Conservation (phyloP, 2,888 invertebrate genomes). For the Orthosia gracilis region DNA sequence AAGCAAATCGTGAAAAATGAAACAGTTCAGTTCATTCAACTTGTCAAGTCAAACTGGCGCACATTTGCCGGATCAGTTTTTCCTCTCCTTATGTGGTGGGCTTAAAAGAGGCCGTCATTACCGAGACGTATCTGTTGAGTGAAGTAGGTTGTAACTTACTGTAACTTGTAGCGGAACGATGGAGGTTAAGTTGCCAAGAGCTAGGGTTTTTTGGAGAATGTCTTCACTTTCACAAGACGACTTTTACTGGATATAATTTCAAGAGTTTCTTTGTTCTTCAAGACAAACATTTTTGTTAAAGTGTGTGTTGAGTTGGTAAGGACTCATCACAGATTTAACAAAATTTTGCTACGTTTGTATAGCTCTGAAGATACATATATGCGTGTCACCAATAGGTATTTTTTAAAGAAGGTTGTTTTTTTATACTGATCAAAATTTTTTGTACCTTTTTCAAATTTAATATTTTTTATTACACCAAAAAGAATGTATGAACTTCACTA, state of each 20-base stretch:
- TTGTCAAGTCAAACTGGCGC: not conserved
- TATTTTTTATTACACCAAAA: not conserved
- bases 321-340: not conserved
- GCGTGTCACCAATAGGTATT: too few species aligned
- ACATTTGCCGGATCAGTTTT: not conserved
- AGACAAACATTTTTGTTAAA: not conserved
- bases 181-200: slow-evolving; percentile 34
- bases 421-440: too few species aligned
- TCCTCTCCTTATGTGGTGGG: slow-evolving; percentile 7
- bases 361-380: too few species aligned
- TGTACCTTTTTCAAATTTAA: too few species aligned
- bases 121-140: slow-evolving; percentile 52
- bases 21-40: not conserved
- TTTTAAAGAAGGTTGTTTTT: too few species aligned
- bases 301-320: not conserved
- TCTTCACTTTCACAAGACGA: slow-evolving; percentile 28
- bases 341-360: too few species aligned
- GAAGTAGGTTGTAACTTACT: slow-evolving; percentile 48
- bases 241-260: not conserved
- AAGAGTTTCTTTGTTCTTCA: not conserved
- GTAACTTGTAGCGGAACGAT: slow-evolving; percentile 37
- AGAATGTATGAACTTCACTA: not conserved
- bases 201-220: slow-evolving; percentile 34
- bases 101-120: slow-evolving; percentile 53
- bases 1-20: not conserved